Base-by-base conservation (phyloP, 2,888 invertebrate genomes). In the Pachydiplax longipennis region DNA sequence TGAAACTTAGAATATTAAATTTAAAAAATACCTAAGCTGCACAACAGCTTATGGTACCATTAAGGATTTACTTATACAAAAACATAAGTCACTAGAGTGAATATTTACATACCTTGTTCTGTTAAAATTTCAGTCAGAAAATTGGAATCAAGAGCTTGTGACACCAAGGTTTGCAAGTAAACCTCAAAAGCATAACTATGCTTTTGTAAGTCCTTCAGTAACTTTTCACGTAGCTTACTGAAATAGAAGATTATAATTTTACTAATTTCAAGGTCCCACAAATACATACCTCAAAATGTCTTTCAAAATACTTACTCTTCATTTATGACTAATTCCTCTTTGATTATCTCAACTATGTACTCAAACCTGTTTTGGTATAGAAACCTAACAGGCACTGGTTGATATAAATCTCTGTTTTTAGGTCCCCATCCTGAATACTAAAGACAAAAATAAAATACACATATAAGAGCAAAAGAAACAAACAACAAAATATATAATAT, bases 171-270 rank as follows among this genome's bases (percentile, higher is more conserved):
- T 94, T 98, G 98, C 93, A 98, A 97, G 93, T 98, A 98, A 80
- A 98, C 98, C 95, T 98, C 98, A 93, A 98, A 98, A 93, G 97
- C 97, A 93, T 98, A 98, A 93, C 97, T 97, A 94, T 97, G 97
- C 92, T 96, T 96, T 92, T 96, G 95, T 91, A 96, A 96, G 92
- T 97, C 96, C 92, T 96, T 95, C 96, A 97, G 96, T 91, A 96
- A 95, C 93, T 96, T 96, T 92, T 97, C 96, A 91, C 97, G 96
- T 93, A 96, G 96, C 93, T 96, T 96, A 92, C 96, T 95, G 44
- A 93, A 94, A 92, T 18, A 35, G 22, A 83, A 82, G 8, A 87
- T n/a, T n/a, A n/a, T n/a, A n/a, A n/a, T n/a, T n/a, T n/a, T n/a
- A n/a, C n/a, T n/a, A n/a, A n/a, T n/a, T n/a, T n/a, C n/a, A n/a